These are phyloP conservation scores for Hexactinellida sp. DNA, from an alignment of 37 sponge, comb jelly and placozoan genomes.

Conservation along the genomic window DNA sequence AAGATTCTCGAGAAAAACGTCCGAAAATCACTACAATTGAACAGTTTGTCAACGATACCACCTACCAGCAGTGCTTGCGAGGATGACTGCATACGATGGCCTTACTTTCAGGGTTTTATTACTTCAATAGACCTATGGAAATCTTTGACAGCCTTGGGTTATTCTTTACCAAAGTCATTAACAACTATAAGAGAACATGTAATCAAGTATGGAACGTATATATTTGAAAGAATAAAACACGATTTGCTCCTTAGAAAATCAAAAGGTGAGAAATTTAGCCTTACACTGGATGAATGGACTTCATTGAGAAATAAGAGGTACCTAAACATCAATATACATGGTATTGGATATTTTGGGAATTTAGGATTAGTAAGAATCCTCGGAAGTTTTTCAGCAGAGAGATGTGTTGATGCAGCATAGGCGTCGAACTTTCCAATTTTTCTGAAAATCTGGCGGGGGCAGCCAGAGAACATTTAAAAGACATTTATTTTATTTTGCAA, in stretches of 20 bases:
- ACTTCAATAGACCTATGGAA: conserved; percentile 12
- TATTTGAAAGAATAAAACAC: conserved; percentile 14
- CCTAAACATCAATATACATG: conserved; percentile 3
- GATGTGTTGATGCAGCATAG: conserved; percentile 14
- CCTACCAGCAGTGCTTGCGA: conserved; percentile 4
- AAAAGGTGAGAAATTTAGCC: conserved; percentile 12
- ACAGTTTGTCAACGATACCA: conserved; percentile 17
- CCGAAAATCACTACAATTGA: conserved; percentile 16
- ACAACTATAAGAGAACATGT: conserved; percentile 11
- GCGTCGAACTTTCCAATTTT: too few species aligned
- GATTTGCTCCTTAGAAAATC: conserved; percentile 6
- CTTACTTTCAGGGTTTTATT: background rate
- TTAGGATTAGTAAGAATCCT: conserved; percentile 16
- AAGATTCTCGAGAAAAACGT: conserved; percentile 14
- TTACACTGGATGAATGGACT: conserved; percentile 12
- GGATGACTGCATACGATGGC: conserved; percentile 16
- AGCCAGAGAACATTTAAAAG: too few species aligned
- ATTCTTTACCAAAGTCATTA: conserved; percentile 11
- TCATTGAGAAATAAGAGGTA: conserved; percentile 4
- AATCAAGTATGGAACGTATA: conserved; percentile 4
- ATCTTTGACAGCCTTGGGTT: background rate
- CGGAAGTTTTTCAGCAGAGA: conserved; percentile 6
- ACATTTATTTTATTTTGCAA: too few species aligned
- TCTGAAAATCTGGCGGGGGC: too few species aligned
- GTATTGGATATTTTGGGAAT: background rate